Evolutionary conservation across 2,113 vertebrate genomes (phyloP), one percentile per base, ranked within the genome.

Genomic region (Melozone crissalis): DNA sequence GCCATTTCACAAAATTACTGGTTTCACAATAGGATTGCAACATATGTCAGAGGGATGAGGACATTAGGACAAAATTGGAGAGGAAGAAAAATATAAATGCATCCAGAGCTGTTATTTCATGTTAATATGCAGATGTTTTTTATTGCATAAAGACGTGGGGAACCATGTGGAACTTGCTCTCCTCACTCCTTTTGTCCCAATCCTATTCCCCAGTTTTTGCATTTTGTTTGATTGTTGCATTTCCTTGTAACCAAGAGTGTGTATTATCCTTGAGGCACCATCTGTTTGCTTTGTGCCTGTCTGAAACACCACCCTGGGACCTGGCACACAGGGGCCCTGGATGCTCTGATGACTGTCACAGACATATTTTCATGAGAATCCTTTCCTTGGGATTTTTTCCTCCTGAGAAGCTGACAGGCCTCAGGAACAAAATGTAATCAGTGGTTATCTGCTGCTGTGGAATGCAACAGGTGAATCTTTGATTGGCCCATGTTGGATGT

Each of bases 101-200:
- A 47, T 72, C 72, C 75, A 94, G 79, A 94, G 68, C 85, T 93
- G 79, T 95, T 93, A 95, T 93, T 96, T 96, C 92, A 92, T 95
- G 83, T 71, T 88, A 95, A 96, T 95, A 92, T 82, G 88, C 90
- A 89, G 88, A 71, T 91, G 61, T 2, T 68, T 94, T 94, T 75
- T 68, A 72, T 90, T 84, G 55, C 49, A 79, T 83, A 75, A 88
- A 63, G 69, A 78, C 41, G 15, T 16, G 65, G 39, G 12, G 41
- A 91, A 27, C 58, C 31, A 28, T 41, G 55, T 13, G 49, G 74
- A 75, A 65, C 62, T 94, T 87, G 54, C 66, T 95, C n/a, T 93
- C 37, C 21, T 79, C 35, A 0, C 23, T 89, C 19, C 8, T 84
- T 96, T 94, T 84, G 46, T 89, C n/a, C 74, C 62, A 26, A 14